These are phyloP conservation scores for Myoxocephalus aenaeus DNA, from an alignment of 2,797 vertebrate genomes.

Conservation along the genomic window DNA sequence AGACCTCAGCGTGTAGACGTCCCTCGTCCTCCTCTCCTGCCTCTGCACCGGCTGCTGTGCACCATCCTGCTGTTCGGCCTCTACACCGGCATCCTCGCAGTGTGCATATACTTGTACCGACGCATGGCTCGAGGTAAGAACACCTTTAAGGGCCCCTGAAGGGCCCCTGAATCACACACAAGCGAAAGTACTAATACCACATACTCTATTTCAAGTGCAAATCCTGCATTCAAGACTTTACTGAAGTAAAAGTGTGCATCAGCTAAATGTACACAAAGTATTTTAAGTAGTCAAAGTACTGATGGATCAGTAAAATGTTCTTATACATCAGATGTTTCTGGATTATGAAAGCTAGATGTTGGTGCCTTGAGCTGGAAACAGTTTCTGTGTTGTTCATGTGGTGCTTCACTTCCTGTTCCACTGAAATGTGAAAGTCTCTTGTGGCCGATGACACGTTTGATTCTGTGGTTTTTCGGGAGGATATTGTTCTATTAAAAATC, in stretches of 20 bases:
- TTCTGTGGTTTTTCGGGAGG: not conserved
- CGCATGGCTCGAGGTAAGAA: slow-evolving; percentile 17
- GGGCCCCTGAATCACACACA: no score
- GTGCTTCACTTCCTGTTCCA: not conserved
- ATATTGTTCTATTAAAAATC: not conserved
- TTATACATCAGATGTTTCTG: no score
- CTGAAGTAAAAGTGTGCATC: not conserved
- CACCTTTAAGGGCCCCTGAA: no score
- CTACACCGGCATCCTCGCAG: not conserved
- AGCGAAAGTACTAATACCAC: no score
- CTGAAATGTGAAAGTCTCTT: not conserved
- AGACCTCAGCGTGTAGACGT: rapidly evolving
- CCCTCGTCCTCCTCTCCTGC: rapidly evolving
- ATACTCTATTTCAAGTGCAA: no score
- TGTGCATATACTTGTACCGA: not conserved
- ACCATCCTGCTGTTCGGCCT: slow-evolving; percentile 9
- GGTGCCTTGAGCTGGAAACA: not conserved
- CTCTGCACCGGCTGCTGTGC: not conserved
- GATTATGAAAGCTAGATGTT: no score
- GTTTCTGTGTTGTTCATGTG: not conserved
- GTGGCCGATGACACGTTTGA: not conserved
- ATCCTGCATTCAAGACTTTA: no score
- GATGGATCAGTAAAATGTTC: not conserved
- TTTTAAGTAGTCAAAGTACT: no score
- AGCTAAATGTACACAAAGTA: not conserved